Evolutionary conservation across 2,797 vertebrate species (phyloP), one percentile per base, ranked within the genome.

Genomic region (Limosa lapponica): DNA sequence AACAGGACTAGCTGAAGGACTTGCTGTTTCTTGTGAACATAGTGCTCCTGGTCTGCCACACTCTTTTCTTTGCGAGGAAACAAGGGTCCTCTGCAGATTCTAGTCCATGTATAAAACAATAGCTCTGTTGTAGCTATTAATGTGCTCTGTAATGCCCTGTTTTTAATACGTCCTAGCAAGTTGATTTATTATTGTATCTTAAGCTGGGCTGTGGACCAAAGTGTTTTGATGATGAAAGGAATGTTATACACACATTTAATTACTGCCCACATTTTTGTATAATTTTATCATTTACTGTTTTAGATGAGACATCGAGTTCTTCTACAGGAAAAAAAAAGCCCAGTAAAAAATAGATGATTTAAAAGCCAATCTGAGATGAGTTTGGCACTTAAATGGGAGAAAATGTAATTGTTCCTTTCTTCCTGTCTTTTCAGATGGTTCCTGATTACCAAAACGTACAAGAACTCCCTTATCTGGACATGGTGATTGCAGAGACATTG

Each of bases 381-480:
- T 87, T 95, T 91, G 84, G 87, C 92, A 92, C 67, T 91, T 77
- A 49, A 25, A 87, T 81, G 75, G 92, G 84, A 91, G 65, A 91
- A 94, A 93, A 48, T 48, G 3, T 95, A 94, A 96, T 86, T 89
- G 82, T 73, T 82, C 65, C 54, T 95, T 78, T 95, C 41, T 7
- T 95, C 34, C 61, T 78, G 65, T 41, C 61, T 36, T 89, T 98
- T 77, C 82, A 99, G 99, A 96, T 93, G 13, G 96, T 97, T 10
- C 98, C 98, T 22, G 98, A 99, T 97, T 99, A 98, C 95, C 90
- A 95, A 96, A 99, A 98, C 55, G 95, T 99, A 6, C 98, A 99
- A 95, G 98, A 99, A 82, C 98, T 99, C 81, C 98, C 98, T 89
- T 99, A 99, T 91, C 96, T 99, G 97, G 99, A 99, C 87, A 99